These are phyloP conservation scores for Pseudoatta argentina DNA, from an alignment of 1,140 invertebrate genomes.

Conservation along the genomic window DNA sequence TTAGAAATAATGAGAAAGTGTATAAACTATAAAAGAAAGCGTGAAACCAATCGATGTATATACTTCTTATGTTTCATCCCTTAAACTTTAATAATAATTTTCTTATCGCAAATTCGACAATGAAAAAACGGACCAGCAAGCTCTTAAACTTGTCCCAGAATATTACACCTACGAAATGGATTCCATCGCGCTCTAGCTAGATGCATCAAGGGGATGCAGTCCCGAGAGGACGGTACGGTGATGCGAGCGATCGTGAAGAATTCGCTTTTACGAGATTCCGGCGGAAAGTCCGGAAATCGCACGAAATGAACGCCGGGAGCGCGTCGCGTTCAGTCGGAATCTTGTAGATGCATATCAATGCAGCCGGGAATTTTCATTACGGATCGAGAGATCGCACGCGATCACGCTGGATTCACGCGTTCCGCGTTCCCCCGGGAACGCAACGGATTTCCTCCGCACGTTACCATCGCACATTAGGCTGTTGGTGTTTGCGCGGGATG, in stretches of 20 bases:
- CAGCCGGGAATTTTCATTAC: conserved; percentile 76
- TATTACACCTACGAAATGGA: conserved; percentile 33
- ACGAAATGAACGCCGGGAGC: conserved; percentile 70
- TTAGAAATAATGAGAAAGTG: not conserved
- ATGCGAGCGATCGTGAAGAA: conserved; percentile 68
- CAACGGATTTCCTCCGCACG: conserved; percentile 48
- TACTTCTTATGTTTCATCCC: conserved; percentile 10
- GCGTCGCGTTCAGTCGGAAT: conserved; percentile 66
- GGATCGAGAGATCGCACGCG: conserved; percentile 68
- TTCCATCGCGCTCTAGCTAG: conserved; percentile 57
- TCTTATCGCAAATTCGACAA: conserved; percentile 41
- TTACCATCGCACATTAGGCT: conserved; percentile 16
- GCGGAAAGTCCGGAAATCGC: conserved; percentile 73
- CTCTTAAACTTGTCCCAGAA: conserved; percentile 47
- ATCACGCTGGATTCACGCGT: conserved; percentile 46
- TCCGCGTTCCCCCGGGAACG: conserved; percentile 40
- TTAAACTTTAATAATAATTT: conserved; percentile 32
- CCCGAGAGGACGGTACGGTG: conserved; percentile 2
- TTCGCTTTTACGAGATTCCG: conserved; percentile 76
- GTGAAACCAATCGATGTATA: not conserved
- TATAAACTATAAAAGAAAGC: not conserved
- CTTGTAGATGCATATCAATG: conserved; percentile 79
- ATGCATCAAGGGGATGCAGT: conserved; percentile 47
- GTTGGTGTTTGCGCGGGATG: not conserved
- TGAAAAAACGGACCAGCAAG: conserved; percentile 16